phyloP scores from a whole-genome alignment of 2,888 invertebrate species.

The Trissoscelio sp. region DNA sequence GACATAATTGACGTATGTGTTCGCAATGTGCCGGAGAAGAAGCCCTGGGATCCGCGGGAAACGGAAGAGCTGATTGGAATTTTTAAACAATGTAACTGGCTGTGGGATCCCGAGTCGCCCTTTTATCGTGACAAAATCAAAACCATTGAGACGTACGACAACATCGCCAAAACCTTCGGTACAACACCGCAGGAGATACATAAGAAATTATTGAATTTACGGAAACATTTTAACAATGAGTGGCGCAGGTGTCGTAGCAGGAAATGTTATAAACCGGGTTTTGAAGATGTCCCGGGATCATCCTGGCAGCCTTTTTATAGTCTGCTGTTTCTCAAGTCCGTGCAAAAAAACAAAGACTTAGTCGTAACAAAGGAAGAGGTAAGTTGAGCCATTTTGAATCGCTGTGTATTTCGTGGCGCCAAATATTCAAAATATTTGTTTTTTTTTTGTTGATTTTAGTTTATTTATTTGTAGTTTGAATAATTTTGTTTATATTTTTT shows the following conservation, averaged over 20 bases:
- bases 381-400: conserved; percentile 14
- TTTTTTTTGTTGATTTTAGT: background rate
- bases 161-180: conserved; percentile 48
- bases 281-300: conserved; percentile 62
- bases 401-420: conserved; percentile 9
- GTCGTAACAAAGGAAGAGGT: conserved; percentile 55
- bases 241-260: conserved; percentile 62
- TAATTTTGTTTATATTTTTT: too few relatives aligned
- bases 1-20: conserved; percentile 62
- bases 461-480: too few relatives aligned
- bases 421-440: conserved; percentile 14
- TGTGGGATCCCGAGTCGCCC: conserved; percentile 56
- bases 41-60: conserved; percentile 61
- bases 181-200: conserved; percentile 64
- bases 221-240: conserved; percentile 66
- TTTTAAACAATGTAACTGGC: conserved; percentile 61
- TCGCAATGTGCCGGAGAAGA: conserved; percentile 63
- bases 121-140: conserved; percentile 62
- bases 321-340: conserved; percentile 54
- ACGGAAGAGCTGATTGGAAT: conserved; percentile 58
- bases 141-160: conserved; percentile 59
- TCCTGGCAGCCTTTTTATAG: conserved; percentile 66
- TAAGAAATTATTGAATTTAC: conserved; percentile 62
- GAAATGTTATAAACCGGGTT: conserved; percentile 59
- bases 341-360: conserved; percentile 50